Percentiles rank a stretch among this genome's conserved stretches.
Conservation (phyloP, 2,797 vertebrate genomes). For the Neopelma chrysocephalum region DNA sequence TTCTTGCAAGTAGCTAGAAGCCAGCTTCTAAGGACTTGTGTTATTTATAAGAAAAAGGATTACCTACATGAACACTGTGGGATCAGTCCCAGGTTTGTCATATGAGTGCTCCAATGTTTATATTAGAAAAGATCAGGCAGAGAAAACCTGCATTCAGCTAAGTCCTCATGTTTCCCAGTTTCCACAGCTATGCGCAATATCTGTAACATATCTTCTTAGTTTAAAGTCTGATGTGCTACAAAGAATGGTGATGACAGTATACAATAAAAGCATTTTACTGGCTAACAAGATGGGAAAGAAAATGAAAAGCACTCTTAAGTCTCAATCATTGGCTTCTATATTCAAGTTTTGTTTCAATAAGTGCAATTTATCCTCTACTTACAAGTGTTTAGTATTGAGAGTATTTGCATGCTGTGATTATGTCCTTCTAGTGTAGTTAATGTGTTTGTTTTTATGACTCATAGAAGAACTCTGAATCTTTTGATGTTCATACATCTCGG, state of each 20-base stretch:
- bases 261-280: conserved; percentile 22
- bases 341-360: conserved; percentile 15
- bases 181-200: not conserved
- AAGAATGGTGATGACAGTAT: not conserved
- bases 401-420: not conserved
- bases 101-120: not conserved
- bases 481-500: not conserved
- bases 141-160: not conserved
- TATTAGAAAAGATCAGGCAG: not conserved
- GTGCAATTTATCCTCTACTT: conserved; percentile 22
- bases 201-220: not conserved
- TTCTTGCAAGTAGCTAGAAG: not conserved
- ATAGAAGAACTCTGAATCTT: not conserved
- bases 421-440: not conserved
- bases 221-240: not conserved
- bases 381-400: conserved; percentile 39
- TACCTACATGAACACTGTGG: not conserved
- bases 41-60: not conserved
- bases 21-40: not conserved
- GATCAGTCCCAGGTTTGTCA: not conserved
- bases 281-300: not conserved
- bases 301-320: conserved; percentile 9
- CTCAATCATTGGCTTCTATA: conserved; percentile 26
- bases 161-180: not conserved
- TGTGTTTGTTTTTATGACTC: conserved; percentile 40